Conservation (phyloP, 64 coral and sea anemone species). For the Montipora capricornis region DNA sequence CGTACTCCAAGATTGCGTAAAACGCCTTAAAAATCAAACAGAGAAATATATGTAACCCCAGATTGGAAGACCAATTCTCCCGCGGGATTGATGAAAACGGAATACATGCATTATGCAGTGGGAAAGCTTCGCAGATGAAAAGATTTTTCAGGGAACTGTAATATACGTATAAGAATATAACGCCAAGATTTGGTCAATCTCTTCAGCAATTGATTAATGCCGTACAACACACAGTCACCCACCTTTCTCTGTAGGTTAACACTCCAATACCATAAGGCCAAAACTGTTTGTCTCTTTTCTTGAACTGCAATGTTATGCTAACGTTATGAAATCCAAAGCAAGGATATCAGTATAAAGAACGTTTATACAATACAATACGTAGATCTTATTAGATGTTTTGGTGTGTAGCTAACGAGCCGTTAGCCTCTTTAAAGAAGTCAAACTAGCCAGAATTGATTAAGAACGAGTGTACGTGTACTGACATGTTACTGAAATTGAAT, state of each 20-base stretch:
- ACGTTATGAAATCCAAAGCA: not conserved
- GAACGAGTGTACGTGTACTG: too few species aligned
- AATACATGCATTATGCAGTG: not conserved
- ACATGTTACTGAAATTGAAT: too few species aligned
- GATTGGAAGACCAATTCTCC: not conserved
- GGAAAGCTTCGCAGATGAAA: not conserved
- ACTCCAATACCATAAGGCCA: constrained; percentile 78
- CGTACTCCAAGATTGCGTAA: constrained; percentile 52
- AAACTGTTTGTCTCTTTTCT: constrained; percentile 48
- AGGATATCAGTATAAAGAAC: not conserved
- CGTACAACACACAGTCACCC: not conserved
- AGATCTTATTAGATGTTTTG: too few species aligned
- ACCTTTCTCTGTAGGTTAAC: constrained; percentile 61
- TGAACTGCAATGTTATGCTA: constrained; percentile 24
- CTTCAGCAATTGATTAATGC: too few species aligned
- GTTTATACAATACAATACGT: not conserved
- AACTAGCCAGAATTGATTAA: too few species aligned
- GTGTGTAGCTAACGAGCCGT: too few species aligned
- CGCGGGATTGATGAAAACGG: not conserved
- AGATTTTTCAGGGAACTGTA: too few species aligned
- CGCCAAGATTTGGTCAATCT: too few species aligned
- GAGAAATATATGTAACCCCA: not conserved
- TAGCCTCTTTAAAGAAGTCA: too few species aligned
- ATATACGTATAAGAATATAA: too few species aligned
- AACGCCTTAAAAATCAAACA: constrained; percentile 50